A percentile compares a stretch with the other conserved stretches of the same genome.
phyloP scores from a whole-genome alignment of 1,140 invertebrate species.

The Lethocerus indicus region DNA sequence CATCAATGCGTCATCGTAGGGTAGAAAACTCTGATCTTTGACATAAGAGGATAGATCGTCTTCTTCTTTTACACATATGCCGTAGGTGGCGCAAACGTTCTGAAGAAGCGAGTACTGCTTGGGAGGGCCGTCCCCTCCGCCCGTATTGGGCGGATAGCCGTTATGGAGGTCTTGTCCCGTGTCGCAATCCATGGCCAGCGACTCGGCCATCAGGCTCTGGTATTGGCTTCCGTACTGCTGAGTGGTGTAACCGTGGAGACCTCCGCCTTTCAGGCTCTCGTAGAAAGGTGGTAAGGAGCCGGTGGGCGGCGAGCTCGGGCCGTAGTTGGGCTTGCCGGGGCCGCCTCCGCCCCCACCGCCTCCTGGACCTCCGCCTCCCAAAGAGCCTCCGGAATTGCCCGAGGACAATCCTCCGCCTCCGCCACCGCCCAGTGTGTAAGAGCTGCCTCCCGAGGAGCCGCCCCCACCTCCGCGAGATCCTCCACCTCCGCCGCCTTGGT shows the following conservation, averaged over 20 bases:
- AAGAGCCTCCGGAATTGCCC: constrained; percentile 31
- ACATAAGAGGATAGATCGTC: constrained; percentile 51
- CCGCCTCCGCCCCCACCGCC: constrained; percentile 24
- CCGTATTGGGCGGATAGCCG: constrained; percentile 24
- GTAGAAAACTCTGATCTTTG: constrained; percentile 31
- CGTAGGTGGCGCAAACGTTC: constrained; percentile 55
- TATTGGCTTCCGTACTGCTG: constrained; percentile 19
- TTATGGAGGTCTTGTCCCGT: constrained; percentile 36
- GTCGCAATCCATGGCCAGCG: constrained; percentile 52
- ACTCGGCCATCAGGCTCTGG: constrained; percentile 33
- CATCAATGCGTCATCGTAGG: constrained; percentile 59
- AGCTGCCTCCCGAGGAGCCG: constrained; percentile 29
- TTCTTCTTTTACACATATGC: constrained; percentile 58
- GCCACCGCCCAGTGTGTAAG: constrained; percentile 24
- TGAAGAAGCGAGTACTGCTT: constrained; percentile 65
- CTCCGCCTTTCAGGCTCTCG: constrained; percentile 54
- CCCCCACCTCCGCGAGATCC: no score
- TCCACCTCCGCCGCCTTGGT: constrained; percentile 10
- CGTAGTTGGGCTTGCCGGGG: constrained; percentile 50
- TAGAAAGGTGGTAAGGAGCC: constrained; percentile 69
- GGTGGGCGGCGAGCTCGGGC: constrained; percentile 63
- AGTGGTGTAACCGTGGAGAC: constrained; percentile 16
- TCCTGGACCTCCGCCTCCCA: constrained; percentile 30
- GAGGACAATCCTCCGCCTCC: constrained; percentile 27
- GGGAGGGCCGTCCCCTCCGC: constrained; percentile 18